phyloP scores from a whole-genome alignment of 2,888 invertebrate genomes.

The Acronicta aceris region DNA sequence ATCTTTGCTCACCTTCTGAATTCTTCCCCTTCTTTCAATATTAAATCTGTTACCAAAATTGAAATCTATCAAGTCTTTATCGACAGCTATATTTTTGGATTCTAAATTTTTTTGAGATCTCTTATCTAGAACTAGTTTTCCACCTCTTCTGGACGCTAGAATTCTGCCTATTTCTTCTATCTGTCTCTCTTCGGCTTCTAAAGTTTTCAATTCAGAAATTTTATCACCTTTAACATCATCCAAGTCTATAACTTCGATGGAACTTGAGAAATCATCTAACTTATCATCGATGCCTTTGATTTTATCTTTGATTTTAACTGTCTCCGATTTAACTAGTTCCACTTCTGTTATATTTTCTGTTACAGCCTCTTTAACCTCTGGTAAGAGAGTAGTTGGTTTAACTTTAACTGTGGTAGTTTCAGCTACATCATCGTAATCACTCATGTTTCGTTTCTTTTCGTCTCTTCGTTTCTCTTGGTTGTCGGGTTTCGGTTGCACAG shows the following conservation, averaged over 20 bases:
- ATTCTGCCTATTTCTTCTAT: conserved; percentile 86
- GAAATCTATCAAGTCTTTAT: conserved; percentile 76
- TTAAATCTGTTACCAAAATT: conserved; percentile 81
- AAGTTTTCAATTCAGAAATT: conserved; percentile 74
- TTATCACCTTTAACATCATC: conserved; percentile 81
- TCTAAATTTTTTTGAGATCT: conserved; percentile 81
- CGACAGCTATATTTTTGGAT: conserved; percentile 76
- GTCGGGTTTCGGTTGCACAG: conserved; percentile 29
- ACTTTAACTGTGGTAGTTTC: conserved; percentile 53
- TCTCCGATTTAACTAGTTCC: conserved; percentile 63
- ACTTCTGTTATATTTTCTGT: conserved; percentile 67
- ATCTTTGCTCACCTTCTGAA: conserved; percentile 82
- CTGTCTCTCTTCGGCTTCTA: conserved; percentile 85
- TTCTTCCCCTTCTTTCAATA: conserved; percentile 76
- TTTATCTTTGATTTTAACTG: conserved; percentile 65
- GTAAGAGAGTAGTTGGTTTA: conserved; percentile 48
- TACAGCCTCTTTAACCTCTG: conserved; percentile 54
- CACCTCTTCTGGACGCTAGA: conserved; percentile 78
- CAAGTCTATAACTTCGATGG: conserved; percentile 83
- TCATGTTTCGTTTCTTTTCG: conserved; percentile 75
- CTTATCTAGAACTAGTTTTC: conserved; percentile 79
- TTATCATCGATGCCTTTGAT: conserved; percentile 83
- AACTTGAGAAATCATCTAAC: conserved; percentile 78
- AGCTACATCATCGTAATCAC: conserved; percentile 61
- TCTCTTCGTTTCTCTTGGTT: conserved; percentile 68